Conservation (phyloP, 2,797 vertebrate genomes). For the Moxostoma hubbsi region DNA sequence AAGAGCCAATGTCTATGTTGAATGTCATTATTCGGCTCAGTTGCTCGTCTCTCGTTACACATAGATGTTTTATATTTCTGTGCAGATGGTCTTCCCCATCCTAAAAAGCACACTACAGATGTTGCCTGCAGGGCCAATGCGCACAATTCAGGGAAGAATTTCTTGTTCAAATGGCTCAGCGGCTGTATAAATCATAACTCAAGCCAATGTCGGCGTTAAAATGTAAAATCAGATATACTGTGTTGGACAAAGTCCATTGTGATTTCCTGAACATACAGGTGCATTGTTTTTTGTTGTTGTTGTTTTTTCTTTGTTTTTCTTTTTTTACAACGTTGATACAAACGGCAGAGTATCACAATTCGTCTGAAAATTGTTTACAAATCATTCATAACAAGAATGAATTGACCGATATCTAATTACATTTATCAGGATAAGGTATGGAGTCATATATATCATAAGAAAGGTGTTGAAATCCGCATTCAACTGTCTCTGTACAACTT, state of each 20-base stretch:
- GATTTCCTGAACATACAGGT: not conserved
- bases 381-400: too few relatives aligned
- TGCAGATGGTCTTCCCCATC: conserved; percentile 87
- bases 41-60: conserved; percentile 74
- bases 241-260: not conserved
- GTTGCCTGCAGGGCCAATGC: conserved; percentile 63
- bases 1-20: conserved; percentile 69
- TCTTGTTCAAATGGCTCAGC: not conserved
- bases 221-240: not conserved
- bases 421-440: too few relatives aligned
- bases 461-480: too few relatives aligned
- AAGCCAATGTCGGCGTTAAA: not conserved
- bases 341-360: not conserved
- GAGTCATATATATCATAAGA: too few relatives aligned
- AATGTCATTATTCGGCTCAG: conserved; percentile 69
- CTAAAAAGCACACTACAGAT: conserved; percentile 65
- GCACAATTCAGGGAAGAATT: conserved; percentile 17
- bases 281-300: not conserved
- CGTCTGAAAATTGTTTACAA: not conserved
- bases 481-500: not conserved
- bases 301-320: too few relatives aligned
- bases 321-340: too few relatives aligned
- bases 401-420: too few relatives aligned
- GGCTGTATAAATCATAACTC: not conserved
- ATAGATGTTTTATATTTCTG: conserved; percentile 79